These are phyloP conservation scores for Idaea aversata DNA, from an alignment of 2,888 invertebrate species.

Conservation along the genomic window DNA sequence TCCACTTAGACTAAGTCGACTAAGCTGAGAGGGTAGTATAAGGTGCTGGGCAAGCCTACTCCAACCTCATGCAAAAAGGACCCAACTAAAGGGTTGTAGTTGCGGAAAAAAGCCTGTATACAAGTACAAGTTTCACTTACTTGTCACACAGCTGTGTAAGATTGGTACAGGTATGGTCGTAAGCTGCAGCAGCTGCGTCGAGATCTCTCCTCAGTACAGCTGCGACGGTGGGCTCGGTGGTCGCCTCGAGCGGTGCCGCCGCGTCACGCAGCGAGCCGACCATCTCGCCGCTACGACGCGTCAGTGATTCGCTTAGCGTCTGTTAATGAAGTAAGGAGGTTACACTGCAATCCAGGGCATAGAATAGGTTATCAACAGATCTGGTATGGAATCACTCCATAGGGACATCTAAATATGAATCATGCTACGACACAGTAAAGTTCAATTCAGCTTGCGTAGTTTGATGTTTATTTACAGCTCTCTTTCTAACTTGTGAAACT, in stretches of 20 bases:
- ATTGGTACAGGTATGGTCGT: slow-evolving; percentile 89
- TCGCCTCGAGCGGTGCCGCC: slow-evolving; percentile 86
- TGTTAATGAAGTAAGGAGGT: slow-evolving; percentile 42
- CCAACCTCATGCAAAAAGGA: too few species aligned
- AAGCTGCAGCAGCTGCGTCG: slow-evolving; percentile 88
- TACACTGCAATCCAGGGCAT: neutral
- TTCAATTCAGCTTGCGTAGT: too few species aligned
- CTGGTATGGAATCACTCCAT: slow-evolving; percentile 2
- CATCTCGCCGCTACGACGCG: slow-evolving; percentile 87
- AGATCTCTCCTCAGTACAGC: slow-evolving; percentile 87
- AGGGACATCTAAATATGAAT: too few species aligned
- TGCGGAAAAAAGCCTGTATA: too few species aligned
- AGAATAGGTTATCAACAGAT: neutral
- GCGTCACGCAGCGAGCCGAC: slow-evolving; percentile 85
- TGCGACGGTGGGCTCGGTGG: slow-evolving; percentile 85
- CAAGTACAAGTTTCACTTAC: slow-evolving; percentile 42
- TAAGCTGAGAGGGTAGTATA: too few species aligned
- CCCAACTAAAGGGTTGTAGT: too few species aligned
- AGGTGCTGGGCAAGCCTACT: too few species aligned
- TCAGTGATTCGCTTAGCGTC: slow-evolving; percentile 89
- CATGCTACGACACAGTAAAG: too few species aligned
- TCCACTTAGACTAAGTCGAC: too few species aligned
- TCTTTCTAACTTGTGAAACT: too few species aligned
- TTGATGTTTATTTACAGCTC: too few species aligned
- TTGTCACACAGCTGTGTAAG: slow-evolving; percentile 87